Evolutionary conservation across 1,140 invertebrate genomes (phyloP), one percentile per base, ranked within the genome.

Genomic region (Drosophila dunni): DNA sequence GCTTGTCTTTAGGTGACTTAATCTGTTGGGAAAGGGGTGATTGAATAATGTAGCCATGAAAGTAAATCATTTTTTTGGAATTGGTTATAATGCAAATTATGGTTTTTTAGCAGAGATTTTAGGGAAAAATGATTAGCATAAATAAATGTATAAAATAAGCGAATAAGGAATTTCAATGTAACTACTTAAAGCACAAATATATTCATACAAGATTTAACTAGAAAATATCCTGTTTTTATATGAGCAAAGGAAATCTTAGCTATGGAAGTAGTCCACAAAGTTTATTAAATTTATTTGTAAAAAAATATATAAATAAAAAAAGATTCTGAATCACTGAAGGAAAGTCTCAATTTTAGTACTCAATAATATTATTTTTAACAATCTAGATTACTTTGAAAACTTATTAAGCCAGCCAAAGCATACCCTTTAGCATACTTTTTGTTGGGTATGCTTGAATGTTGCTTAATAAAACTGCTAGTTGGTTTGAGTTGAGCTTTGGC

Each of bases 81-180:
- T 42, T 42, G 13, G 40, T 42, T 13, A 5, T 42, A n/a, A n/a
- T 42, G 40, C 3, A 42, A 42, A 42, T 6, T 13, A n/a, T 1
- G 5, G 56, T 24, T 33, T 40, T 15, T 44, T 40, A 48, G 34
- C 61, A 65, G 68, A 56, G 68, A 71, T 65, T 57, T 65, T 11
- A n/a, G 11, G 7, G 0, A 40, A 17, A 51, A 38, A 13, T 20
- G 7, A 51, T 68, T 68, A 44, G 24, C 61, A 70, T 64, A 70
- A 64, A 46, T 70, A 46, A 53, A 34, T 42, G 56, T 17, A 17
- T n/a, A 20, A 33, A 33, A 51, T 51, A 51, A 51, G 1, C 20
- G 24, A 2, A 15, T 50, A 40, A 33, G 7, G 46, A 61, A 50
- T 62, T 44, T 36, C 7, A 1, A 57, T 44, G 13, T 33, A 13